Percentiles rank a stretch among this genome's conserved stretches.
Evolutionary conservation across 2,113 vertebrate species (phyloP).

Genomic region (Chaetorhynchus papuensis): DNA sequence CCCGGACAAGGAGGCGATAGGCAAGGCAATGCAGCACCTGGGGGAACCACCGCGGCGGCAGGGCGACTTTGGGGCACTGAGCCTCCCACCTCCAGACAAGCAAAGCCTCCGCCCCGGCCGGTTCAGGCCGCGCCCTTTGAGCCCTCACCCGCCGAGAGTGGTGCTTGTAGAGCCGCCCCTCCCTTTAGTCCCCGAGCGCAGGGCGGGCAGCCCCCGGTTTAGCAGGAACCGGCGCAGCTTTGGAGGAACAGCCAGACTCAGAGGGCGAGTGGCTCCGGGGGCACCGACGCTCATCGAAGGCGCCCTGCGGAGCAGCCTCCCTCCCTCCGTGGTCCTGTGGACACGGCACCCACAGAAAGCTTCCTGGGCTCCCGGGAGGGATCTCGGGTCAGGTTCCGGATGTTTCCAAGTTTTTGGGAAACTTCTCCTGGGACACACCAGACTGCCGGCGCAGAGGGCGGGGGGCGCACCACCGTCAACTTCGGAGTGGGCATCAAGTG

Average conservation of each 20-base stretch:
- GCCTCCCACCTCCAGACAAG: neutral
- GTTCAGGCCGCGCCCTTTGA: neutral
- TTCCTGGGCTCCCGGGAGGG: neutral
- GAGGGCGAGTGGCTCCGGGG: neutral
- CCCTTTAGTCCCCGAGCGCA: neutral
- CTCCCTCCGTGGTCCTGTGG: neutral
- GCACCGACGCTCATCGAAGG: neutral
- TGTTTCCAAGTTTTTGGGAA: neutral
- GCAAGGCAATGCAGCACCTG: neutral
- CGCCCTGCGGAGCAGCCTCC: neutral
- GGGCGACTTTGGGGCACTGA: neutral
- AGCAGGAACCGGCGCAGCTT: neutral
- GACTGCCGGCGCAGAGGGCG: neutral
- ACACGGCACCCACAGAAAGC: neutral
- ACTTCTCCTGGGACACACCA: neutral
- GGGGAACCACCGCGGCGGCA: neutral
- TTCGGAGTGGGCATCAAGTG: neutral
- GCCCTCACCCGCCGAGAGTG: neutral
- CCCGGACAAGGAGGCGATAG: neutral
- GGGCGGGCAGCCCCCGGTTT: too few species aligned
- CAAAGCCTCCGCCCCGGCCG: too few species aligned
- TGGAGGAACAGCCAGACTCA: neutral
- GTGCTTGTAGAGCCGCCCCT: fast-evolving
- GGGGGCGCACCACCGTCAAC: neutral
- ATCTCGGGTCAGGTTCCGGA: too few species aligned